phyloP scores from a whole-genome alignment of 2,797 vertebrate genomes.

The Alouatta caraya region DNA sequence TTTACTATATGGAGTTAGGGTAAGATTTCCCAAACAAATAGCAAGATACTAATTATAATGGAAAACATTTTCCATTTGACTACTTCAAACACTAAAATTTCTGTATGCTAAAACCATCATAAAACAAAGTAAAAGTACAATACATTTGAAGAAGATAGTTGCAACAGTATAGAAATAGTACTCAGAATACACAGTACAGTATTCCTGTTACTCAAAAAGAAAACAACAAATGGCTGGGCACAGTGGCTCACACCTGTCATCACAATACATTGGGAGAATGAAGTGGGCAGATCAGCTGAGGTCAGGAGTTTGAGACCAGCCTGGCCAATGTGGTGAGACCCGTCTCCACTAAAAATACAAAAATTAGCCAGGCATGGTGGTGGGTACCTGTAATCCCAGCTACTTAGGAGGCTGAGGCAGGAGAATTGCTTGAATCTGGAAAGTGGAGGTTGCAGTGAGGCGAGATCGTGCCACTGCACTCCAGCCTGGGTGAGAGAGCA shows the following conservation, averaged over 20 bases:
- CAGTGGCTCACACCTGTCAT: too few species aligned
- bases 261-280: too few species aligned
- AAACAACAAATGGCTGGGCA: background rate
- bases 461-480: accelerated
- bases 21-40: background rate
- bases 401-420: too few species aligned
- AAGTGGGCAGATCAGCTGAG: too few species aligned
- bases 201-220: background rate
- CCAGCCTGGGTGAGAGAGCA: too few species aligned
- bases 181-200: background rate
- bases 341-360: too few species aligned
- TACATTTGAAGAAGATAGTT: background rate
- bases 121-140: background rate
- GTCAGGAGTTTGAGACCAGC: too few species aligned
- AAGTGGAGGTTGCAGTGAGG: too few species aligned
- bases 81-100: background rate
- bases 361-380: too few species aligned
- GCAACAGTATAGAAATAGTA: background rate
- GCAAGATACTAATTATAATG: background rate
- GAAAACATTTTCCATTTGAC: background rate
- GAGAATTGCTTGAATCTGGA: too few species aligned
- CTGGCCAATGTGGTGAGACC: too few species aligned
- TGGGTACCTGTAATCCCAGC: too few species aligned
- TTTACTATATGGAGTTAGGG: background rate
- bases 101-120: background rate